Base-by-base conservation (phyloP, 2,797 vertebrate species). In the Centroberyx gerrardi region DNA sequence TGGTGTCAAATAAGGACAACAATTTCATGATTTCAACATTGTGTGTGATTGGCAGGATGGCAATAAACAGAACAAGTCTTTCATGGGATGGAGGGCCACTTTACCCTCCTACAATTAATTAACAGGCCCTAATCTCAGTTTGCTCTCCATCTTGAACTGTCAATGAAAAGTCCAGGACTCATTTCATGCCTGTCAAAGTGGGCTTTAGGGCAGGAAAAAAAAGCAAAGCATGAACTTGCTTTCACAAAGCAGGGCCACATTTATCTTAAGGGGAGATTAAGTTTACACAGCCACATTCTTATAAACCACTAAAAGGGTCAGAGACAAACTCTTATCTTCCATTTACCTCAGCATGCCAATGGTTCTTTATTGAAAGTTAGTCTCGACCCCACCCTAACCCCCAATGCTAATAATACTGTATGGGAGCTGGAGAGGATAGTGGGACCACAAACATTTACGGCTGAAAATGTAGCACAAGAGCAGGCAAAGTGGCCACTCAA, bases 121-220 rank as follows among this genome's bases (percentile, higher is more conserved):
- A 94, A 86, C 84, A 90, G 68, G 78, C 81, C 77, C 77, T 92
- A 91, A 93, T 91, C 90, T 92, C 83, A 86, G 90, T 93, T 94
- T 94, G 86, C 90, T 87, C 78, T 88, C 84, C 89, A 91, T 92
- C 90, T 94, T 87, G 85, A 89, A 89, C 82, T 85, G 88, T 92
- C 88, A 94, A 91, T 92, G 90, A 91, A 87, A 90, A 88, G 79
- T 86, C 86, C 76, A 13, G 74, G 36, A 78, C 89, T 93, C 86
- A 88, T 94, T 94, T 93, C 87, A 87, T 31, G 79, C 78, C 83
- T 82, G 90, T 93, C 90, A 91, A 87, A 85, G 82, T 83, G 66
- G 78, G 87, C 84, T 91, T 93, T 92, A 80, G 79, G 80, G 65
- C 38, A 53, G 18, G n/a, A 48, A 55, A 79, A 70, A 72, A 86